A percentile compares a stretch with the other conserved stretches of the same genome.
Conservation (phyloP, 1,140 invertebrate species). For the Stegodyphus dumicola region DNA sequence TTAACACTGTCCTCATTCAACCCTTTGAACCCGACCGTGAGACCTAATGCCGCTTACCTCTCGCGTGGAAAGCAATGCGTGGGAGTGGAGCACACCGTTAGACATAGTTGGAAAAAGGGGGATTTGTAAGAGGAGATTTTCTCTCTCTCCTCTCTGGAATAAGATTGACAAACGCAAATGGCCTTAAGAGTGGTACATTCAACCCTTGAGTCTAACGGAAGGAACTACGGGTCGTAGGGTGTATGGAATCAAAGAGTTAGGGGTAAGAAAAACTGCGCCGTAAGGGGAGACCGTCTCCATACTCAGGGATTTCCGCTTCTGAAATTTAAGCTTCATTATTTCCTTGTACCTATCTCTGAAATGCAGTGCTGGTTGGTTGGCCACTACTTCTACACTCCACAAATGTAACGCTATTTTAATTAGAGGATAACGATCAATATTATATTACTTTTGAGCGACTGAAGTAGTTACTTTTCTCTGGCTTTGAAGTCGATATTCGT, state of each 20-base stretch:
- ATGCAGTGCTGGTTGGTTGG: neutral
- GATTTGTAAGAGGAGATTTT: conserved; percentile 28
- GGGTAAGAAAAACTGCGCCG: conserved; percentile 33
- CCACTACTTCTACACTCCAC: too few relatives aligned
- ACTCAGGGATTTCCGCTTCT: conserved; percentile 54
- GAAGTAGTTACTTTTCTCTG: too few relatives aligned
- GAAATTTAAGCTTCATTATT: conserved; percentile 59
- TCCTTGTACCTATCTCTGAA: neutral
- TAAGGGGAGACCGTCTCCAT: conserved; percentile 42
- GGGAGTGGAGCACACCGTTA: conserved; percentile 1
- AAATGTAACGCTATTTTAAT: conserved; percentile 33
- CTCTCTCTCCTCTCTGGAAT: neutral
- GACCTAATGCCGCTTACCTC: neutral
- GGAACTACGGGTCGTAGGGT: conserved; percentile 53
- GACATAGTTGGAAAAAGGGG: conserved; percentile 1
- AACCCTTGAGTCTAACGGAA: conserved; percentile 54
- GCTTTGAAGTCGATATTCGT: too few relatives aligned
- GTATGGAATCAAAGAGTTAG: conserved; percentile 56
- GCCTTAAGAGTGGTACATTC: conserved; percentile 53
- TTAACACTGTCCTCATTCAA: neutral
- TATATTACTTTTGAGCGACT: too few relatives aligned
- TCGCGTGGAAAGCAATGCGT: neutral
- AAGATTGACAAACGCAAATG: conserved; percentile 58
- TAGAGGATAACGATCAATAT: conserved; percentile 31
- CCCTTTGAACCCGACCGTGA: conserved; percentile 8